Conservation (phyloP, 2,888 invertebrate genomes). For the Incurvaria masculella region DNA sequence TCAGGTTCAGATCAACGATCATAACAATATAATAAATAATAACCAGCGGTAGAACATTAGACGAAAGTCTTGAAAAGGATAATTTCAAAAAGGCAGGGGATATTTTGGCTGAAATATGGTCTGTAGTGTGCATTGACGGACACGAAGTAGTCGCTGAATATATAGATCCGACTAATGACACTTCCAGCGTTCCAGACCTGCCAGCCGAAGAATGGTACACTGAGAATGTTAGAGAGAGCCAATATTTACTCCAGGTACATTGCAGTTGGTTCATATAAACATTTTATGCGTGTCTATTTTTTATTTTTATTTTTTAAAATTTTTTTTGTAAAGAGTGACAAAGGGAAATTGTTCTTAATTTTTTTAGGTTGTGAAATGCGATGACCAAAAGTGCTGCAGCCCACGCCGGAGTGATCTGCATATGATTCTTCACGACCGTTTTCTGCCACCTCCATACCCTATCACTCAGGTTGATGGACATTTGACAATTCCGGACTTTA, state of each 20-base stretch:
- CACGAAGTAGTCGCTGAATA: conserved; percentile 15
- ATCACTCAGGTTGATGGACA: conserved; percentile 14
- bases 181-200: conserved; percentile 11
- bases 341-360: conserved; percentile 15
- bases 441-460: conserved; percentile 1
- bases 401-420: conserved; percentile 14
- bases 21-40: no score
- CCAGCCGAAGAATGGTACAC: conserved; percentile 17
- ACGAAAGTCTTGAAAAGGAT: conserved; percentile 14
- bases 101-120: conserved; percentile 14
- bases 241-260: conserved; percentile 20
- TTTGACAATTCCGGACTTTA: conserved; percentile 15
- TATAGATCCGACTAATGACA: conserved; percentile 15
- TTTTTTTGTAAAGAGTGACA: conserved; percentile 12
- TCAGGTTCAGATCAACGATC: no score
- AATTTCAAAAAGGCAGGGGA: conserved; percentile 16
- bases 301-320: conserved; percentile 14
- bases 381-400: conserved; percentile 16
- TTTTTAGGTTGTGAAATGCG: no score
- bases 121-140: conserved; percentile 11
- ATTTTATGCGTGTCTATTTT: conserved; percentile 14
- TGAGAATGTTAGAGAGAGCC: conserved; percentile 19
- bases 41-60: conserved; percentile 14
- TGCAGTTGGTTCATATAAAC: conserved; percentile 14
- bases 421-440: conserved; percentile 9